Evolutionary conservation across 1,140 invertebrate species (phyloP), one percentile per base, ranked within the genome.

Genomic region (Caenorhabditis tropicalis): DNA sequence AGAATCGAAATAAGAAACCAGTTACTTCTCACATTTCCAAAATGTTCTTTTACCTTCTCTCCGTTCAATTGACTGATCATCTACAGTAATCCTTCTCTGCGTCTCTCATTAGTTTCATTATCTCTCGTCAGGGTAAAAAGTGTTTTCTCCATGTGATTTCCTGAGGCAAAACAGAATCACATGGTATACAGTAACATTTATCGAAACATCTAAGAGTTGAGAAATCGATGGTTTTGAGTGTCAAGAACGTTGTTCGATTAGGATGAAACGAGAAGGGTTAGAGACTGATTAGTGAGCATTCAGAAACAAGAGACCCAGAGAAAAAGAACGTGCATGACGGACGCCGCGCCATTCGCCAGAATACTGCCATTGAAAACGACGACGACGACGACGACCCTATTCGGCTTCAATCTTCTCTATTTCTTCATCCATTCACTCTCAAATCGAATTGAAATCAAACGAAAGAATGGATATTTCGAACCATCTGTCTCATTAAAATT

Each of bases 401-500:
- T 58, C 31, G 16, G n/a, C 36, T 19, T 36, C 1, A 31, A 27
- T 58, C 21, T 27, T 65, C 29, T 19, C 36, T 10, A 9, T 39
- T 10, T 0, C n/a, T 24, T n/a, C 65, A 33, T 31, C 27, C 36
- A 27, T 12, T 43, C 65, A 65, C 31, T 15, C 12, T 10, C 4
- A 27, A 56, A 12, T 21, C 12, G 21, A 10, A n/a, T n/a, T 56
- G 1, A 51, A n/a, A 65, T 10, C 24, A 1, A 27, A 29, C 4
- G 10, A 9, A 27, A 12, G 24, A 9, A 5, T 29, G 56, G 29
- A 9, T 12, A 58, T 29, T 58, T n/a, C 33, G 19, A 36, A 21
- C 65, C 65, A 74, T 29, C 65, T 74, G 65, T 24, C 65, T 74
- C 65, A 74, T 74, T 74, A 74, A 74, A 74, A 74, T 74, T 74